phyloP scores from a whole-genome alignment of 2,888 invertebrate genomes.

The Trichopria drosophilae region DNA sequence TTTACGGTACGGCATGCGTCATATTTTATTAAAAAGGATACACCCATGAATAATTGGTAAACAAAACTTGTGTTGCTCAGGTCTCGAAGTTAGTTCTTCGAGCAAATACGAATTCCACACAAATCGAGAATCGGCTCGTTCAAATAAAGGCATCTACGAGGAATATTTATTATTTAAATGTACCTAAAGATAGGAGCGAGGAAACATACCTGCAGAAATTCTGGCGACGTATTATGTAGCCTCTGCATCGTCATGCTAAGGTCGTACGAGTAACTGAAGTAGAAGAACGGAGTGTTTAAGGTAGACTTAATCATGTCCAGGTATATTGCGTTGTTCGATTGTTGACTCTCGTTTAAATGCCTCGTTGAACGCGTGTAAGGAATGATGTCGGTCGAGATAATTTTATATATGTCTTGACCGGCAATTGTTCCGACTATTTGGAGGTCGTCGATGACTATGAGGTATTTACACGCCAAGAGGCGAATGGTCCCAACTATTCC shows the following conservation, averaged over 20 bases:
- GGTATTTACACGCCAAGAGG: conserved; percentile 82
- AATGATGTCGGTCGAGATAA: conserved; percentile 79
- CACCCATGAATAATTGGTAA: conserved; percentile 92
- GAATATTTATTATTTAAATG: background rate
- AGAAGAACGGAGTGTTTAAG: conserved; percentile 82
- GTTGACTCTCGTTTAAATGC: conserved; percentile 83
- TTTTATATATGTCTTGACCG: conserved; percentile 76
- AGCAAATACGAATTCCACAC: conserved; percentile 91
- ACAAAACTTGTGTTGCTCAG: conserved; percentile 77
- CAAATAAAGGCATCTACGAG: conserved; percentile 70
- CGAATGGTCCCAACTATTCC: conserved; percentile 86
- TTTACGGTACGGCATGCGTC: background rate
- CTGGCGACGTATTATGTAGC: conserved; percentile 79
- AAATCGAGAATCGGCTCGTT: conserved; percentile 84
- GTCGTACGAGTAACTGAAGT: conserved; percentile 94
- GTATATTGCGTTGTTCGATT: conserved; percentile 81
- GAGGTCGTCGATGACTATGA: conserved; percentile 86
- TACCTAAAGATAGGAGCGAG: background rate
- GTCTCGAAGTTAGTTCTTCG: conserved; percentile 70
- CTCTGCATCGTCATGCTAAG: conserved; percentile 89
- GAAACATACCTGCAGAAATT: conserved; percentile 71
- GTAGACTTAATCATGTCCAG: conserved; percentile 82
- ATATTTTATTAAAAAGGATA: conserved; percentile 62
- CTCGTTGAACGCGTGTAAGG: conserved; percentile 83
- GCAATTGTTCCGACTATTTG: conserved; percentile 79